phyloP scores from a whole-genome alignment of 1,140 invertebrate species.

The Melitaea cinxia region DNA sequence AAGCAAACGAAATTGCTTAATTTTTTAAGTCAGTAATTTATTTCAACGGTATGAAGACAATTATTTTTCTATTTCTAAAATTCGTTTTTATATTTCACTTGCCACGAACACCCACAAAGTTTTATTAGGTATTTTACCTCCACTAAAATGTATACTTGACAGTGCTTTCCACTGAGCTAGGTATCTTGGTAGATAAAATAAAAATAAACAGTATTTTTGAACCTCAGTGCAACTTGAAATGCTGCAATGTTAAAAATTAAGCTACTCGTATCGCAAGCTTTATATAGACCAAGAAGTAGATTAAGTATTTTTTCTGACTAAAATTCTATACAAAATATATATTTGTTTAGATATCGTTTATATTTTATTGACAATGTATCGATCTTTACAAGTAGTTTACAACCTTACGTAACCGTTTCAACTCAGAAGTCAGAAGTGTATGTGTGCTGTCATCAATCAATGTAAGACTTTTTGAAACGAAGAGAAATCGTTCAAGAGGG shows the following conservation, averaged over 20 bases:
- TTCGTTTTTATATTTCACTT: background rate
- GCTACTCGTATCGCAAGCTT: background rate
- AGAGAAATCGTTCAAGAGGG: no score
- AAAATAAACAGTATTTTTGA: background rate
- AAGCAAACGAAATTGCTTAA: no score
- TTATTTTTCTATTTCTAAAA: background rate
- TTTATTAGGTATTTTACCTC: conserved; percentile 19
- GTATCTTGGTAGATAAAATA: background rate
- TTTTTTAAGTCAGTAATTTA: background rate
- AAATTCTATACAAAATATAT: no score
- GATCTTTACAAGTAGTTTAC: no score
- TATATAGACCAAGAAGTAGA: background rate
- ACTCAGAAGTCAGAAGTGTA: no score
- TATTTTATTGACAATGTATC: no score
- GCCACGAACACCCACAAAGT: conserved; percentile 7
- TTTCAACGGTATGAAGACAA: background rate
- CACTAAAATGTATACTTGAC: background rate
- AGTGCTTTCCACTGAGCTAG: background rate
- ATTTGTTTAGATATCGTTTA: no score
- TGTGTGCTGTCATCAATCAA: no score
- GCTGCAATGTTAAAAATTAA: background rate
- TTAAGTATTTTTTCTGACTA: no score
- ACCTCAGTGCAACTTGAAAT: background rate
- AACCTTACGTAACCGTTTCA: no score
- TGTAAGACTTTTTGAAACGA: no score